Evolutionary conservation across 2,113 vertebrate genomes (phyloP).

Genomic region (Psittacula cyanocephala): DNA sequence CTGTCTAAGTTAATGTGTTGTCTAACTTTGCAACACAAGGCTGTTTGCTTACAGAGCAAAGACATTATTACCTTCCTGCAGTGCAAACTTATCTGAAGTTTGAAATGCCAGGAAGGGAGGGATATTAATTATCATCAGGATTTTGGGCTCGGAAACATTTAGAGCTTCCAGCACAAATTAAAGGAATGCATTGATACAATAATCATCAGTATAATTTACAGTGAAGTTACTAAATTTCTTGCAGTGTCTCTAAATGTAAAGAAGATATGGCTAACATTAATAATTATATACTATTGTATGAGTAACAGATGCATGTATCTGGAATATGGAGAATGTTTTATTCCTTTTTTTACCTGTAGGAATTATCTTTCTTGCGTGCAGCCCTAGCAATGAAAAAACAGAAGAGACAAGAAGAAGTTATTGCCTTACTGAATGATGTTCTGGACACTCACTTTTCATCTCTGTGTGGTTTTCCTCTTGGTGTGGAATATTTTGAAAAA

Average conservation of each 20-base stretch:
- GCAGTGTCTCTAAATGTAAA: not conserved
- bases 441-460: conserved; percentile 91
- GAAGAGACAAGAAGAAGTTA: conserved; percentile 83
- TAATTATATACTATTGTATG: not conserved
- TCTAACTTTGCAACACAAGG: not conserved
- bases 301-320: not conserved
- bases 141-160: not conserved
- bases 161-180: not conserved
- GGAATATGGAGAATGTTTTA: not conserved
- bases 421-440: conserved; percentile 86
- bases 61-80: not conserved
- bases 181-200: not conserved
- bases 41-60: not conserved
- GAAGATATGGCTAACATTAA: not conserved
- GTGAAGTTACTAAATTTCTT: not conserved
- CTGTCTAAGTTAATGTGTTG: not conserved
- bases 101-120: not conserved
- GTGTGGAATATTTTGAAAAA: conserved; percentile 92
- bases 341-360: conserved; percentile 71
- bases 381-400: conserved; percentile 85
- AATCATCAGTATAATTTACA: not conserved
- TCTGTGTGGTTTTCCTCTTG: conserved; percentile 87
- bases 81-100: not conserved
- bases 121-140: not conserved
- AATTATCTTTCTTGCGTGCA: conserved; percentile 86